These are phyloP conservation scores for Thalassophryne amazonica DNA, from an alignment of 2,797 vertebrate species.

Conservation along the genomic window DNA sequence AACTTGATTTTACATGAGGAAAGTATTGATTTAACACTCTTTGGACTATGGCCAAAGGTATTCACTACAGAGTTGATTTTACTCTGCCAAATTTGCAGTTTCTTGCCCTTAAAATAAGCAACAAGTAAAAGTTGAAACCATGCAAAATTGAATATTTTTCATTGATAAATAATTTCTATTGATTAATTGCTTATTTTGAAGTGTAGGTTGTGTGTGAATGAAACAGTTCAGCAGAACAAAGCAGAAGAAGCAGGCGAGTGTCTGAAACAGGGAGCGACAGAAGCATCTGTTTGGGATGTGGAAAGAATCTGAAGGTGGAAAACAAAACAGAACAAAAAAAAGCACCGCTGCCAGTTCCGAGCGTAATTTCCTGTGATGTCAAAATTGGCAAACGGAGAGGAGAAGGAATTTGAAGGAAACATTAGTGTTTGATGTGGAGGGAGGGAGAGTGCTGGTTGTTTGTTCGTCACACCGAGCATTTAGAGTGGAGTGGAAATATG, in stretches of 20 bases:
- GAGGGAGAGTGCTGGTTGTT: conserved; percentile 59
- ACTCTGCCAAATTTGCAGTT: too few species aligned
- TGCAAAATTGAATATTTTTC: too few species aligned
- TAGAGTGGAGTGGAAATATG: conserved; percentile 70
- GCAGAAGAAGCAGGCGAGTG: conserved; percentile 37
- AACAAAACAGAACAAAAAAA: conserved; percentile 1
- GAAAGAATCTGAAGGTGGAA: conserved; percentile 70
- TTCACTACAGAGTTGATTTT: too few species aligned
- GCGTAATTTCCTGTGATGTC: conserved; percentile 82
- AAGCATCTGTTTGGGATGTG: conserved; percentile 64
- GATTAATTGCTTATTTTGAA: too few species aligned
- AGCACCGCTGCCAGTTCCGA: conserved; percentile 67
- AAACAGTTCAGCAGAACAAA: conserved; percentile 30
- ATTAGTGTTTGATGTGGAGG: conserved; percentile 81
- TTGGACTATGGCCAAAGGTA: too few species aligned
- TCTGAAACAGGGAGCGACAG: conserved; percentile 52
- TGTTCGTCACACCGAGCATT: conserved; percentile 67
- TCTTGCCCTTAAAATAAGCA: too few species aligned
- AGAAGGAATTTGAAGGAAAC: conserved; percentile 81
- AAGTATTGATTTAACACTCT: too few species aligned
- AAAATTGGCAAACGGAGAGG: conserved; percentile 79
- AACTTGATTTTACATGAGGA: too few species aligned
- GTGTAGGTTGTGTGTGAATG: too few species aligned
- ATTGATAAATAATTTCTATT: too few species aligned
- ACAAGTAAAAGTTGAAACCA: too few species aligned